Conservation (phyloP, 1,140 invertebrate genomes). For the Drosophila cardini region DNA sequence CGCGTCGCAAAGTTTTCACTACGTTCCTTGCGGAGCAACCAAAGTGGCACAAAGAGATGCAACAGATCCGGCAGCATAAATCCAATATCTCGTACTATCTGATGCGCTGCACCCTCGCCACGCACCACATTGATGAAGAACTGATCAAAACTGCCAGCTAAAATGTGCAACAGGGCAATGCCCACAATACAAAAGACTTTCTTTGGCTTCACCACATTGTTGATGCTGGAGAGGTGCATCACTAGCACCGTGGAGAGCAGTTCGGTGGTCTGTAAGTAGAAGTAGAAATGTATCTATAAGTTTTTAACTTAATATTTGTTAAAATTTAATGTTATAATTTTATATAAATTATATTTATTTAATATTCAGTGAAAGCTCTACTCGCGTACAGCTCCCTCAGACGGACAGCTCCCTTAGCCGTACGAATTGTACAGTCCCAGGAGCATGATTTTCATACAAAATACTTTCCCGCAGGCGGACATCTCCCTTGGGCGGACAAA, state of each 20-base stretch:
- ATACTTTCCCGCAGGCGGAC: too few species aligned
- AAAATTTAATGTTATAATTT: neutral
- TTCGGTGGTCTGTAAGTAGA: constrained; percentile 87
- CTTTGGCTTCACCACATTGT: constrained; percentile 86
- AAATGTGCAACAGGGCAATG: constrained; percentile 90
- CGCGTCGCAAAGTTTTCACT: constrained; percentile 73
- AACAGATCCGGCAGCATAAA: constrained; percentile 91
- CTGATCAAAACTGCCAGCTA: constrained; percentile 91
- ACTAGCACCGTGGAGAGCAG: constrained; percentile 89
- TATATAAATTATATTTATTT: neutral
- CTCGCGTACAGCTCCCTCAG: too few species aligned
- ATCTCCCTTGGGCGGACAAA: too few species aligned
- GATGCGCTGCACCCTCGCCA: constrained; percentile 89
- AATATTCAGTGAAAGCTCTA: too few species aligned
- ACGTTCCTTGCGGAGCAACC: constrained; percentile 77
- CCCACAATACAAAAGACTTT: constrained; percentile 88
- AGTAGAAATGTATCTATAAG: too few species aligned
- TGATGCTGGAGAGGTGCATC: constrained; percentile 87
- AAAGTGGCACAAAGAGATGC: constrained; percentile 88
- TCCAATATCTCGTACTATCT: constrained; percentile 89
- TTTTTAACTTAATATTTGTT: too few species aligned
- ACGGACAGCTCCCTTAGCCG: too few species aligned
- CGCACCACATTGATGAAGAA: constrained; percentile 90
- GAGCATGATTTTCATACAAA: too few species aligned
- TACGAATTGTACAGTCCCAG: too few species aligned